These are phyloP conservation scores for Stomorhina lunata DNA, from an alignment of 2,888 invertebrate species.

Conservation along the genomic window DNA sequence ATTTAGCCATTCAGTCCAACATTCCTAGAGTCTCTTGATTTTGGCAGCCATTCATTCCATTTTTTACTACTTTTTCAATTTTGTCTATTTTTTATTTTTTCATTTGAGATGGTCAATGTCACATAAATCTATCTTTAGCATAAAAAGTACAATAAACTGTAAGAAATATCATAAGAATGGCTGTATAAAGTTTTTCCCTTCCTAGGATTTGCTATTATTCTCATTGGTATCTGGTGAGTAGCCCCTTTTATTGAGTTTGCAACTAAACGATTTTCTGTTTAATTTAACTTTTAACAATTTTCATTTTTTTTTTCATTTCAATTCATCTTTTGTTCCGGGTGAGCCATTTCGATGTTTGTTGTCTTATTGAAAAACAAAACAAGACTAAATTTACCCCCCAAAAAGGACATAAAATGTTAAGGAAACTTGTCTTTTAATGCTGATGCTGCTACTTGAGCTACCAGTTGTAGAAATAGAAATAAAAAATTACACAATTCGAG, in stretches of 20 bases:
- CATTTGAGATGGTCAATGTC: background rate
- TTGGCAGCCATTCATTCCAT: background rate
- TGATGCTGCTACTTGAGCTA: slow-evolving; percentile 7
- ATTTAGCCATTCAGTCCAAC: background rate
- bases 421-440: slow-evolving; percentile 22
- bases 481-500: slow-evolving; percentile 4
- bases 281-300: slow-evolving; percentile 58
- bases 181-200: background rate
- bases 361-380: slow-evolving; percentile 35
- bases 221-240: background rate
- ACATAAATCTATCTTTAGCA: slow-evolving; percentile 4
- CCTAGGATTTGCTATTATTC: background rate
- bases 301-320: background rate
- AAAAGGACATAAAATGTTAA: background rate
- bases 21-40: background rate
- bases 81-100: background rate
- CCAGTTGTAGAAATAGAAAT: background rate
- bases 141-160: slow-evolving; percentile 23
- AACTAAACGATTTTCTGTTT: slow-evolving; percentile 64
- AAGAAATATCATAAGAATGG: background rate
- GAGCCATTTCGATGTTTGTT: slow-evolving; percentile 47
- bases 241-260: slow-evolving; percentile 43
- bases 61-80: background rate
- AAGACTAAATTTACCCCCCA: too few species aligned
- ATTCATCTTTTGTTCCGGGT: slow-evolving; percentile 12